Conservation (phyloP, 1,140 invertebrate genomes). For the Helicoverpa zea region DNA sequence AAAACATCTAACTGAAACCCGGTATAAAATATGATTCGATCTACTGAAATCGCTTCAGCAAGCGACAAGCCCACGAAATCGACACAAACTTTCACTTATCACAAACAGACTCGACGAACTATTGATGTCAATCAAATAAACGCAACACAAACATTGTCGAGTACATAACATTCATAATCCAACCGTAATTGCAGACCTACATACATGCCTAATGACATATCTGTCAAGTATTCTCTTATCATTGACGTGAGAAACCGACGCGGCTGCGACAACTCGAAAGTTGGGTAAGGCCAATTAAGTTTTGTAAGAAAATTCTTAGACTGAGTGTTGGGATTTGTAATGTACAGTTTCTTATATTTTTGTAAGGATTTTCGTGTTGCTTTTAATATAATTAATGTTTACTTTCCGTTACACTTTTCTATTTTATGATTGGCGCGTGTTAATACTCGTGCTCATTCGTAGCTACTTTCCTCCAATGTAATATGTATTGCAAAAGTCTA, state of each 20-base stretch:
- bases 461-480: too few species aligned
- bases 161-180: slow-evolving; percentile 31
- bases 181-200: slow-evolving; percentile 11
- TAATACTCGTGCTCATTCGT: too few species aligned
- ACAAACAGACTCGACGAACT: background rate
- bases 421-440: too few species aligned
- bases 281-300: background rate
- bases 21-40: background rate
- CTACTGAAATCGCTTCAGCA: background rate
- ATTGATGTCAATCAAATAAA: slow-evolving; percentile 42
- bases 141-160: slow-evolving; percentile 15
- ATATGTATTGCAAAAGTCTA: too few species aligned
- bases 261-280: too few species aligned
- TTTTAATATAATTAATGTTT: too few species aligned
- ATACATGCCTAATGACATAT: slow-evolving; percentile 29
- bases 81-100: slow-evolving; percentile 27
- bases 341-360: too few species aligned
- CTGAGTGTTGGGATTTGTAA: background rate
- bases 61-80: background rate
- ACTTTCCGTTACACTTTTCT: too few species aligned
- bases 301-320: background rate
- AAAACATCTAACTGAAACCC: background rate
- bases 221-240: background rate
- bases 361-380: too few species aligned
- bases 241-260: background rate